phyloP scores from a whole-genome alignment of 2,888 invertebrate species.

The Bugulina stolonifera region DNA sequence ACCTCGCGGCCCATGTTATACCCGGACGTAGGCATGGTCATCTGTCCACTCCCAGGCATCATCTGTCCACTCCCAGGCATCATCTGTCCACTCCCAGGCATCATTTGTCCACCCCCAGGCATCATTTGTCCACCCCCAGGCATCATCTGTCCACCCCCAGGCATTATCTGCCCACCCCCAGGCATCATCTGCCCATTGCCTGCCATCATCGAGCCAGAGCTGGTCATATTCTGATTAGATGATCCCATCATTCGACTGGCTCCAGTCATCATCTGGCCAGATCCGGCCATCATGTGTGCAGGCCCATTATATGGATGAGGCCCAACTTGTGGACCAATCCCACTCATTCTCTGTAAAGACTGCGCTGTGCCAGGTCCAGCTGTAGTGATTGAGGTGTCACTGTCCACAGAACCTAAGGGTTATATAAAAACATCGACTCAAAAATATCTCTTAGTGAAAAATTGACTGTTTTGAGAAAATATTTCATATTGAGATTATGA shows the following conservation, averaged over 20 bases:
- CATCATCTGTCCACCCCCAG: slow-evolving; percentile 9
- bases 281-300: neutral
- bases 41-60: neutral
- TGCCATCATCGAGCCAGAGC: neutral
- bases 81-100: neutral
- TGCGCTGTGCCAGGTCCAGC: neutral
- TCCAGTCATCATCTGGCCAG: neutral
- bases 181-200: neutral
- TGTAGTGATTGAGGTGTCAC: neutral
- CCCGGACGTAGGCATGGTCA: neutral
- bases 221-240: neutral
- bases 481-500: too few relatives aligned
- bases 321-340: neutral
- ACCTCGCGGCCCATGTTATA: neutral
- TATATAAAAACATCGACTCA: too few relatives aligned
- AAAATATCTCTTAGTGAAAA: too few relatives aligned
- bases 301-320: neutral
- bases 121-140: neutral
- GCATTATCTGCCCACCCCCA: neutral
- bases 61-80: neutral
- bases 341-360: neutral
- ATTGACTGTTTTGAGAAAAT: too few relatives aligned
- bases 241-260: neutral
- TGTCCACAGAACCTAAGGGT: neutral
- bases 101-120: neutral